Conservation (phyloP, 1,140 invertebrate genomes). For the Lethrus apterus region DNA sequence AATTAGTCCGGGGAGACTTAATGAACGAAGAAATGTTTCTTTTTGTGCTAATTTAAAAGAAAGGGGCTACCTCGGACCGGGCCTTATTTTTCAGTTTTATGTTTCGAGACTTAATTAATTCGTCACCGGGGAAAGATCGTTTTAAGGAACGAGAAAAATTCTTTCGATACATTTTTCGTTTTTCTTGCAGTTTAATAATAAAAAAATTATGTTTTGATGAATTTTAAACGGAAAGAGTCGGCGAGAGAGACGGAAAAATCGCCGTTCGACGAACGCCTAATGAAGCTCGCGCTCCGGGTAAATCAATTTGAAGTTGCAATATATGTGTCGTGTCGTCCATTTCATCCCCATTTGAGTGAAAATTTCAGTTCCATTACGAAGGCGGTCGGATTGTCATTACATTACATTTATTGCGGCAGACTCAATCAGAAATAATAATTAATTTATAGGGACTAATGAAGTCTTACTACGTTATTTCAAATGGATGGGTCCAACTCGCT, state of each 20-base stretch:
- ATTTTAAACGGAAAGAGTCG: no score
- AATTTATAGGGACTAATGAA: slow-evolving; percentile 32
- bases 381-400: slow-evolving; percentile 16
- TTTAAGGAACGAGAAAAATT: no score
- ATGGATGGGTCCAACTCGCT: slow-evolving; percentile 20
- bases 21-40: slow-evolving; percentile 39
- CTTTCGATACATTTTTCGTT: no score
- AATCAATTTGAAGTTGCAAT: slow-evolving; percentile 12
- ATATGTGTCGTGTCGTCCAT: slow-evolving; percentile 2
- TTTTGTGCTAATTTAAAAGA: slow-evolving; percentile 37
- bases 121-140: slow-evolving; percentile 32
- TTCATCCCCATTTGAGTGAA: neutral
- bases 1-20: slow-evolving; percentile 38
- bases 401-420: slow-evolving; percentile 27
- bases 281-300: no score
- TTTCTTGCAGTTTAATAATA: no score
- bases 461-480: slow-evolving; percentile 28
- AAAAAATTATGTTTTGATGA: no score
- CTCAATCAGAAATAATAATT: slow-evolving; percentile 33
- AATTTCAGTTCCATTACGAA: slow-evolving; percentile 11
- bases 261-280: no score
- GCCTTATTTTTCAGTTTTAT: slow-evolving; percentile 35
- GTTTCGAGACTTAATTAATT: slow-evolving; percentile 37
- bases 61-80: slow-evolving; percentile 27
- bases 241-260: no score